phyloP scores from a whole-genome alignment of 2,113 vertebrate genomes.

The Numida meleagris region DNA sequence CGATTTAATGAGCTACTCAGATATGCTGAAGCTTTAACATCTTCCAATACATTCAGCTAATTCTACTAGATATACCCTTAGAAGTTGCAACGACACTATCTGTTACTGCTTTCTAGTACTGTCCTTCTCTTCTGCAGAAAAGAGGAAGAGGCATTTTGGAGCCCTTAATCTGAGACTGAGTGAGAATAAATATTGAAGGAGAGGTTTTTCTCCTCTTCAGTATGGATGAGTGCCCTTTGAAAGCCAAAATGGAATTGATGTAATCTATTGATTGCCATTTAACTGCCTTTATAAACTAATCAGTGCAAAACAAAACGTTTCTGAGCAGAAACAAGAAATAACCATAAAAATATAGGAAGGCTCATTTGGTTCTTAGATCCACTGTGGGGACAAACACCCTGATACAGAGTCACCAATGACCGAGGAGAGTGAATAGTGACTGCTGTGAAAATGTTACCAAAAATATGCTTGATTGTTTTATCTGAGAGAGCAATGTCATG shows the following conservation, averaged over 20 bases:
- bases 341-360: background rate
- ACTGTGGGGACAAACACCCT: background rate
- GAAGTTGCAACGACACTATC: background rate
- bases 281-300: conserved; percentile 56
- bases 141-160: background rate
- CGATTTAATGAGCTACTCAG: conserved; percentile 22
- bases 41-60: too few relatives aligned
- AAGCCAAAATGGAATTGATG: conserved; percentile 61
- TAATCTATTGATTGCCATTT: conserved; percentile 67
- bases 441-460: background rate
- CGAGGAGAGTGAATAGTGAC: background rate
- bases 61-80: conserved; percentile 5
- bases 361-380: background rate
- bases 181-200: conserved; percentile 33
- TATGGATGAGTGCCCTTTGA: conserved; percentile 55
- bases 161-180: background rate
- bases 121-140: background rate
- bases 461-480: background rate
- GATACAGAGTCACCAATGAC: background rate
- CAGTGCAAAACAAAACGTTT: conserved; percentile 55
- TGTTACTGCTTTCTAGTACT: background rate
- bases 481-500: background rate
- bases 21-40: conserved; percentile 32
- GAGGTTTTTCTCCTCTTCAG: background rate
- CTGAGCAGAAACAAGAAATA: conserved; percentile 30